These are phyloP conservation scores for Chloroceryle inda DNA, from an alignment of 2,797 vertebrate genomes.

Conservation along the genomic window DNA sequence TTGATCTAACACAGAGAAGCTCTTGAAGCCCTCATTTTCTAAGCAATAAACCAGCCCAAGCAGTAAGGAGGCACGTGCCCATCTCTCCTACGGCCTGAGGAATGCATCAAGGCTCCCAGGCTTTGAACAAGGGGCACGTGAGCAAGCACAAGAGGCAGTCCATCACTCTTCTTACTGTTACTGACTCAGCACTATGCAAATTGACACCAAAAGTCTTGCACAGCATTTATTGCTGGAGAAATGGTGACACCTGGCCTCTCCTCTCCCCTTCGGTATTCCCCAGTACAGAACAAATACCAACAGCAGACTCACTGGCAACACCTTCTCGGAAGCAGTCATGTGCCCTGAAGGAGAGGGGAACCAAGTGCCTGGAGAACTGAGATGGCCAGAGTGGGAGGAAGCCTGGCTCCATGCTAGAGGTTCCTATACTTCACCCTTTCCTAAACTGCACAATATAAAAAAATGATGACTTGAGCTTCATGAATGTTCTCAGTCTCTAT, in stretches of 20 bases:
- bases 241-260: neutral
- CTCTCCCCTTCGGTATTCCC: neutral
- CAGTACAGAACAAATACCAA: neutral
- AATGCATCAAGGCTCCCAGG: neutral
- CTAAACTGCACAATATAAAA: neutral
- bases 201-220: neutral
- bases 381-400: neutral
- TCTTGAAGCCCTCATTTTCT: neutral
- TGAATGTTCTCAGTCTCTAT: neutral
- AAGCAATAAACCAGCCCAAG: neutral
- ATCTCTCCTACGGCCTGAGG: neutral
- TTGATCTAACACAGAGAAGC: neutral
- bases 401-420: neutral
- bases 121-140: neutral
- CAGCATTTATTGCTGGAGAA: neutral
- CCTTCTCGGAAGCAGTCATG: neutral
- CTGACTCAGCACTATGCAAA: neutral
- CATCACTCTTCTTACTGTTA: neutral
- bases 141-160: neutral
- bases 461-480: neutral
- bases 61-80: rapidly evolving
- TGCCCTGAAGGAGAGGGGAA: neutral
- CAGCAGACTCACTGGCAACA: neutral
- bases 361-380: neutral
- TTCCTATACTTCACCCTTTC: neutral